These are phyloP conservation scores for Dione juno DNA, from an alignment of 2,888 invertebrate species.

Conservation along the genomic window DNA sequence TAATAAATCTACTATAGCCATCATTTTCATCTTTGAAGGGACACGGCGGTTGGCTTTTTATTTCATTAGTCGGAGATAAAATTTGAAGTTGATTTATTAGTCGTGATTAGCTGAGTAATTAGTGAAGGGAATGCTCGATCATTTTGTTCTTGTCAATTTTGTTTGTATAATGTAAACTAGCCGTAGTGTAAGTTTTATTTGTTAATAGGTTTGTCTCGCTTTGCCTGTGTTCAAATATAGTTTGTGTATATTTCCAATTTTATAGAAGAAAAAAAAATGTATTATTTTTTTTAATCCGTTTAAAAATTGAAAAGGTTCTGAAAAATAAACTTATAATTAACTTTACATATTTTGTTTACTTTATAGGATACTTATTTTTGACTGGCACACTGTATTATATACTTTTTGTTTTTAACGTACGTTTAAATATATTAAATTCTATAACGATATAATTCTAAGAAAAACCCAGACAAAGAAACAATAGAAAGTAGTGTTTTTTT, in stretches of 20 bases:
- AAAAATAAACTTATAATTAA: too few relatives aligned
- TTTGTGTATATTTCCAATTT: too few relatives aligned
- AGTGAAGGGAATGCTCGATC: slow-evolving; percentile 31
- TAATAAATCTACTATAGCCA: slow-evolving; percentile 71
- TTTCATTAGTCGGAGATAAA: slow-evolving; percentile 74
- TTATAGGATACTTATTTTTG: neutral
- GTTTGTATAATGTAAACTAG: slow-evolving; percentile 3
- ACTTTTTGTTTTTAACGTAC: too few relatives aligned
- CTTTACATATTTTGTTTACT: neutral
- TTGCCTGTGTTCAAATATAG: neutral
- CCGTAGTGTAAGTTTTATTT: neutral
- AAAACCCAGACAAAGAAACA: too few relatives aligned
- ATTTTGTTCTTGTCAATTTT: slow-evolving; percentile 24
- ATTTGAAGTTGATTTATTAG: slow-evolving; percentile 68
- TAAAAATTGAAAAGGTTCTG: too few relatives aligned
- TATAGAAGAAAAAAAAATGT: too few relatives aligned
- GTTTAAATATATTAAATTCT: too few relatives aligned
- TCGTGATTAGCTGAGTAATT: slow-evolving; percentile 54
- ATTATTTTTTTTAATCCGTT: too few relatives aligned
- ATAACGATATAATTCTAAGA: too few relatives aligned
- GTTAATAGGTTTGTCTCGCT: neutral
- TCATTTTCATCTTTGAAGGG: slow-evolving; percentile 63
- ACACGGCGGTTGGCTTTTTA: slow-evolving; percentile 61
- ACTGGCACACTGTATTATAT: neutral
- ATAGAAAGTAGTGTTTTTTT: too few relatives aligned